phyloP scores from a whole-genome alignment of 35 echinoderm and acorn worm species.

The Ptychodera flava region DNA sequence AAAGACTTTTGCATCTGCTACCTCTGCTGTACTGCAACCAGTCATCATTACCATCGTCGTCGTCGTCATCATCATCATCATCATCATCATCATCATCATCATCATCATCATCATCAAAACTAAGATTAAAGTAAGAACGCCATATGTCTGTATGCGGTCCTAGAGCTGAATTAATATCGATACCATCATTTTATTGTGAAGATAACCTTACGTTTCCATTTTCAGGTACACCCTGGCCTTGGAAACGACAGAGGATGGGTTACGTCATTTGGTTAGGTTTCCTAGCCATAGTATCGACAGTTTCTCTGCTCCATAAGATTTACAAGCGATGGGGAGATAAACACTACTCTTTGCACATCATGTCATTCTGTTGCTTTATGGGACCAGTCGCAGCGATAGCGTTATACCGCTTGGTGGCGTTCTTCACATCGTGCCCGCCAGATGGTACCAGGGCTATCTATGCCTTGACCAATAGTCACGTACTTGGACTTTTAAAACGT shows the following conservation, averaged over 20 bases:
- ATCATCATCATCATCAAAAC: too few species aligned
- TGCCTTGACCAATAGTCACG: not conserved
- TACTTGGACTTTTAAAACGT: not conserved
- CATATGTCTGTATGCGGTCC: too few species aligned
- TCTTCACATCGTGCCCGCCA: not conserved
- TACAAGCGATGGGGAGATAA: not conserved
- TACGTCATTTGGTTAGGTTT: not conserved
- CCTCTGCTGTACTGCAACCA: too few species aligned
- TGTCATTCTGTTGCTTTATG: not conserved
- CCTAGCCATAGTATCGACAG: not conserved
- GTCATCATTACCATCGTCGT: too few species aligned
- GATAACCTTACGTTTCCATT: too few species aligned
- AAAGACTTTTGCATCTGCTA: too few species aligned
- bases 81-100: too few species aligned
- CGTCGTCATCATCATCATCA: too few species aligned
- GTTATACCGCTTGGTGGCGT: not conserved
- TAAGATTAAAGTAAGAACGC: too few species aligned
- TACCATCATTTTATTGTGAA: too few species aligned
- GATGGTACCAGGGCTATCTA: not conserved
- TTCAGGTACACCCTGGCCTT: too few species aligned
- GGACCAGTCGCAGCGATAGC: not conserved
- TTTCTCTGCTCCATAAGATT: not conserved
- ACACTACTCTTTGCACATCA: not conserved
- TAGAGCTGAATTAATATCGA: too few species aligned
- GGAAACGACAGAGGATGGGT: not conserved